These are phyloP conservation scores for Eumaeus atala DNA, from an alignment of 1,140 invertebrate genomes.

Conservation along the genomic window DNA sequence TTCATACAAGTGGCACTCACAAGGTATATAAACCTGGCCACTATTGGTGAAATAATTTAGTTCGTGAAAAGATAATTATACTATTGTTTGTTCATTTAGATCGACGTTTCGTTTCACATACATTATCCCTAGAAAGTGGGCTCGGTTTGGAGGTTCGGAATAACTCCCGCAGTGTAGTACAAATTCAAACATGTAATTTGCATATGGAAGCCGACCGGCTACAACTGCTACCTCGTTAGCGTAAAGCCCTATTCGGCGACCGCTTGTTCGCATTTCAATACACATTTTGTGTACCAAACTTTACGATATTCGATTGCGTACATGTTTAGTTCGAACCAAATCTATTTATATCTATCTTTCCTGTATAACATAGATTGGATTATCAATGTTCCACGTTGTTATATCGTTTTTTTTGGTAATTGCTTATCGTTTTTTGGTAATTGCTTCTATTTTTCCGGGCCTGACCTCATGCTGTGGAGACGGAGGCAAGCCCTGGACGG, in stretches of 20 bases:
- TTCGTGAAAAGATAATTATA: too few species aligned
- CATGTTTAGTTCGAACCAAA: neutral
- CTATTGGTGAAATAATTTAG: too few species aligned
- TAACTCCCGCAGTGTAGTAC: constrained; percentile 31
- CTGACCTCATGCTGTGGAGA: too few species aligned
- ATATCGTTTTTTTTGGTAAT: too few species aligned
- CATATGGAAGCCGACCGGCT: constrained; percentile 42
- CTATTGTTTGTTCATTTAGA: too few species aligned
- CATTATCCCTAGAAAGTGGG: constrained; percentile 50
- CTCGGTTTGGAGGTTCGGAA: constrained; percentile 19
- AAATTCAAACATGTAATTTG: constrained; percentile 55
- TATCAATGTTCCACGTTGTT: too few species aligned
- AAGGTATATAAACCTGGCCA: too few species aligned
- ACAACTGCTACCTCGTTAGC: constrained; percentile 27
- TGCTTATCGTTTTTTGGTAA: too few species aligned
- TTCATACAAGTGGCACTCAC: too few species aligned
- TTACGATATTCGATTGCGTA: constrained; percentile 5
- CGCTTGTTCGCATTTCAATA: constrained; percentile 23
- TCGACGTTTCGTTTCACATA: constrained; percentile 3
- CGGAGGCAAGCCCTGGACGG: too few species aligned
- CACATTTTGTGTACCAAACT: constrained; percentile 8
- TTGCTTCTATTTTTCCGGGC: too few species aligned
- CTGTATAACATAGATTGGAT: too few species aligned
- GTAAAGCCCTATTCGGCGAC: constrained; percentile 37
- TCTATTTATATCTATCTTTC: neutral